A percentile compares a stretch with the other conserved stretches of the same genome.
Evolutionary conservation across 2,113 vertebrate species (phyloP).

Genomic region (Clarias gariepinus): DNA sequence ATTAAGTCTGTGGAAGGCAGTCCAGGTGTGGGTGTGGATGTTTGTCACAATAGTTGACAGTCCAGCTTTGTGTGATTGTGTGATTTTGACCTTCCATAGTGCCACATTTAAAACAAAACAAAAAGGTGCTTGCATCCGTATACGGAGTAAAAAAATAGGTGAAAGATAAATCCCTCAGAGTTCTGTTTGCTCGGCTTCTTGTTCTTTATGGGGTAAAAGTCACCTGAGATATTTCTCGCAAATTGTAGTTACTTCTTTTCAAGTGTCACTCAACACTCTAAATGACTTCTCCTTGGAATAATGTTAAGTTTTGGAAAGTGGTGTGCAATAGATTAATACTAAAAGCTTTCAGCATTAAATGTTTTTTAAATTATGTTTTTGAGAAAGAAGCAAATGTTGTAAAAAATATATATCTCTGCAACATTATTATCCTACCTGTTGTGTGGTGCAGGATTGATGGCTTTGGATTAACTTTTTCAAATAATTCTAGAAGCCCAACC

Average conservation of each 20-base stretch:
- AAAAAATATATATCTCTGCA: constrained; percentile 9
- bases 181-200: constrained; percentile 8
- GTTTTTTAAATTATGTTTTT: constrained; percentile 24
- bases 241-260: constrained; percentile 3
- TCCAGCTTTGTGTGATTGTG: neutral
- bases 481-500: neutral
- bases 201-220: neutral
- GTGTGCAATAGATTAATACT: constrained; percentile 55
- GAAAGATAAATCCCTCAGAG: constrained; percentile 12
- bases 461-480: neutral
- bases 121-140: constrained; percentile 19
- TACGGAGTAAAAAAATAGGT: constrained; percentile 2
- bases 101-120: constrained; percentile 25
- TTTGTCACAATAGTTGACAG: neutral
- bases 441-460: constrained; percentile 14
- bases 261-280: constrained; percentile 47
- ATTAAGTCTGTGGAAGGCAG: constrained; percentile 29
- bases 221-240: neutral
- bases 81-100: constrained; percentile 14
- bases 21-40: constrained; percentile 3
- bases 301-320: constrained; percentile 35
- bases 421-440: neutral
- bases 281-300: constrained; percentile 42
- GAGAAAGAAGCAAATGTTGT: neutral
- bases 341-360: constrained; percentile 31